phyloP scores from a whole-genome alignment of 1,140 invertebrate species.

The Heliconius congener region DNA sequence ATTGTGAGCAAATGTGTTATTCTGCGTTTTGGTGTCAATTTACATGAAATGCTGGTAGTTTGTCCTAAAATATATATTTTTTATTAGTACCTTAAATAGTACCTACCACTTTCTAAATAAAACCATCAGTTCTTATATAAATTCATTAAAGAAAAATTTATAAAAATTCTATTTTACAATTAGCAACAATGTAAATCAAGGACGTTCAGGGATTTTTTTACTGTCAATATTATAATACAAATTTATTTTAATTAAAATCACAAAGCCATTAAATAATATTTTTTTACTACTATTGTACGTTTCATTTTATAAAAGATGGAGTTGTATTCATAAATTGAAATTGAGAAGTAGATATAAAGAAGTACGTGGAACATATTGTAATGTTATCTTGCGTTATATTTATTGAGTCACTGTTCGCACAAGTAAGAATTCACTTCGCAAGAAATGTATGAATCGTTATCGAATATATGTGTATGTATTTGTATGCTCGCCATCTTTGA shows the following conservation, averaged over 20 bases:
- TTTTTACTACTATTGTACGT: neutral
- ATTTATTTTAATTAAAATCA: neutral
- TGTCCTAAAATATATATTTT: too few species aligned
- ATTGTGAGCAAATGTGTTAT: too few species aligned
- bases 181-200: too few species aligned
- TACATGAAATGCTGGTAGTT: too few species aligned
- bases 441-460: constrained; percentile 13
- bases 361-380: neutral
- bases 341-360: neutral
- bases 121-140: too few species aligned
- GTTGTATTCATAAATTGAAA: neutral
- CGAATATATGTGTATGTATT: neutral
- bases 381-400: neutral
- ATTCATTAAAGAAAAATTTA: too few species aligned
- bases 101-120: too few species aligned
- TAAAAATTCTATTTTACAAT: too few species aligned
- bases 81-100: too few species aligned
- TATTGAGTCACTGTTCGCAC: constrained; percentile 1
- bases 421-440: constrained; percentile 10
- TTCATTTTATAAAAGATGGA: neutral
- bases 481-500: neutral
- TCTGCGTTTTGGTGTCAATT: too few species aligned
- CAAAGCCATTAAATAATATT: neutral
- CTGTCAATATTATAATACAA: too few species aligned
- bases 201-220: too few species aligned